Base-by-base conservation (phyloP, 2,888 invertebrate species). In the Laothoe populi region DNA sequence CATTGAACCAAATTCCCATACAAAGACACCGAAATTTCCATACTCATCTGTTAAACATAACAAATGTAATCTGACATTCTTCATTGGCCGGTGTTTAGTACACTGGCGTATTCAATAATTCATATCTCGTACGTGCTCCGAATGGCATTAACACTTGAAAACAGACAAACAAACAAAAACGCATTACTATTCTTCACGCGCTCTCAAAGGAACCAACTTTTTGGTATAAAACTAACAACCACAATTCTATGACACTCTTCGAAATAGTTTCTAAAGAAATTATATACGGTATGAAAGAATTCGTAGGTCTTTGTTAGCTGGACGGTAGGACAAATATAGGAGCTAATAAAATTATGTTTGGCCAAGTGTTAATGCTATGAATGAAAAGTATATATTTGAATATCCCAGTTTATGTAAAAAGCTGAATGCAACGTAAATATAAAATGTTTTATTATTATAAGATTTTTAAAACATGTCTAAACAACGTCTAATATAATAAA, bases 121-220 rank as follows among this genome's bases (percentile, higher is more conserved):
- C 88, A 89, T 89, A 84, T 79, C 73, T 73, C 71, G 80, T 77
- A 87, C 87, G 87, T 88, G 88, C 79, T 78, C 84, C 86, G 88
- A 83, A 81, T 87, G 73, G 66, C 82, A 87, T 88, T 86, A 88
- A 86, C 88, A 87, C 87, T 83, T 84, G 74, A 72, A 82, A 86
- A 85, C n/a, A 86, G 83, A 87, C 86, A 85, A 77, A 84, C 84
- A 70, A 31, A 67, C 70, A 62, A 61, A 64, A 64, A 63, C 57
- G 66, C 62, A 64, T 78, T 70, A 75, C 71, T 79, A 78, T 79
- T 76, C 78, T 5, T 24, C 42, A 21, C n/a, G 24, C 40, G 42
- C n/a, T 48, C 59, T 26, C 11, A 23, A 40, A 48, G 48, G 61
- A 16, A 75, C 72, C 73, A 61, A 68, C 59, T 64, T 49, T 58